A percentile compares a stretch with the other conserved stretches of the same genome.
Conservation (phyloP, 2,888 invertebrate species). For the Drosophila austrosaltans region DNA sequence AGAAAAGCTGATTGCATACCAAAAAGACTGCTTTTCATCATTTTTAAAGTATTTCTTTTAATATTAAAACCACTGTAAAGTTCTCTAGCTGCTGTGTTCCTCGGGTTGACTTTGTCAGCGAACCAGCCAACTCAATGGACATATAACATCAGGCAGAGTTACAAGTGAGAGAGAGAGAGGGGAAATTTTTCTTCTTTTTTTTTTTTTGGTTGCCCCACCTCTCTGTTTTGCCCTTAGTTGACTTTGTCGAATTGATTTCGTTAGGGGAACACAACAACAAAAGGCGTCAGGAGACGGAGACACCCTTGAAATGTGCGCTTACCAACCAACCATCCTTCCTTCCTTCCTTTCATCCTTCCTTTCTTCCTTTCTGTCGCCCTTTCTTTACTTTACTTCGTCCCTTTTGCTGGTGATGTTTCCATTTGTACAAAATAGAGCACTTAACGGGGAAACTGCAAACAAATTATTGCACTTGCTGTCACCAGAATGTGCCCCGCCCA, state of each 20-base stretch:
- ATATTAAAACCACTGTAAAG: constrained; percentile 31
- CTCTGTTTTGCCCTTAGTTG: constrained; percentile 64
- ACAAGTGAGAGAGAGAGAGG: constrained; percentile 17
- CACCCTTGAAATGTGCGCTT: constrained; percentile 60
- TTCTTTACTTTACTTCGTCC: constrained; percentile 6
- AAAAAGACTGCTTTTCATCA: no score
- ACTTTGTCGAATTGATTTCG: constrained; percentile 79
- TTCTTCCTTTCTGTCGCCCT: constrained; percentile 22
- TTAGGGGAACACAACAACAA: constrained; percentile 66
- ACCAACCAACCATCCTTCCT: constrained; percentile 23
- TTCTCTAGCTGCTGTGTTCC: constrained; percentile 1
- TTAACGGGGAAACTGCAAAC: constrained; percentile 82
- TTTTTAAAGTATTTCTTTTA: not conserved
- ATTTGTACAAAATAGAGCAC: constrained; percentile 83
- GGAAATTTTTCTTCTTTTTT: constrained; percentile 2
- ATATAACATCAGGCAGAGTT: constrained; percentile 24
- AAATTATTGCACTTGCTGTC: constrained; percentile 83
- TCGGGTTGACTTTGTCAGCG: constrained; percentile 47
- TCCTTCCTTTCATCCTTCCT: constrained; percentile 22
- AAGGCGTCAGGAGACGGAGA: constrained; percentile 41
- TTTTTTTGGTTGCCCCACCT: constrained; percentile 43
- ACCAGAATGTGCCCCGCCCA: constrained; percentile 48
- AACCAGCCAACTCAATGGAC: constrained; percentile 28
- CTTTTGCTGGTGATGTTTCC: constrained; percentile 74
- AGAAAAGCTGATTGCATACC: no score